Evolutionary conservation across 2,888 invertebrate genomes (phyloP).

Genomic region (Nemoura dubitans): DNA sequence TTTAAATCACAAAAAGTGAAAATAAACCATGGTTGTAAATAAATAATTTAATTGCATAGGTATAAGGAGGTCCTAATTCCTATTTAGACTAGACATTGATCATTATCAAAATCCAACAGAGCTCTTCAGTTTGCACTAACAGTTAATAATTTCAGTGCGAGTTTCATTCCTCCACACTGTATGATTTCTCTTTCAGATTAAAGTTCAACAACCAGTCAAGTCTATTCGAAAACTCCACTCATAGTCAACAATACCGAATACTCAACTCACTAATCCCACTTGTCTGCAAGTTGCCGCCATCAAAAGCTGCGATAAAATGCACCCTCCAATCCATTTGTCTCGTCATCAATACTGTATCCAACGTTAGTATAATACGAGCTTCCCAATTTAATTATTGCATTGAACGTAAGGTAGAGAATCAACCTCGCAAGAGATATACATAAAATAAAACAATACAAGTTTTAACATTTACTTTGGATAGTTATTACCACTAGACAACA

Average conservation of each 20-base stretch:
- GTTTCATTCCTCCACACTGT: too few relatives aligned
- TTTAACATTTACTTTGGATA: neutral
- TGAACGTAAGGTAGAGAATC: neutral
- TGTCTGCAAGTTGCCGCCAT: neutral
- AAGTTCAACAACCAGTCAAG: too few relatives aligned
- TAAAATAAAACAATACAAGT: neutral
- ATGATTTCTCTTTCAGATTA: too few relatives aligned
- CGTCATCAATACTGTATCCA: neutral
- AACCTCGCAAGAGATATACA: neutral
- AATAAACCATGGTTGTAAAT: neutral
- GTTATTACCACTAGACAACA: neutral
- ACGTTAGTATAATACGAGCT: neutral
- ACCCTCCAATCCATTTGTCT: neutral
- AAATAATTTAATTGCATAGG: neutral
- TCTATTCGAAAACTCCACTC: too few relatives aligned
- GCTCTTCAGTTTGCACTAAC: neutral
- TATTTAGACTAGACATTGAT: neutral
- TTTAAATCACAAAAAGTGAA: neutral
- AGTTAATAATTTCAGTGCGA: neutral
- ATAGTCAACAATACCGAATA: too few relatives aligned
- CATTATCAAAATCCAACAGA: neutral
- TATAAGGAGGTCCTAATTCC: slow-evolving; percentile 7
- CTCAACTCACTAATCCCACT: too few relatives aligned
- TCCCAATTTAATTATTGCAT: neutral
- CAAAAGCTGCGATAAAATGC: neutral